Conservation (phyloP, 2,113 vertebrate genomes). For the Eolophus roseicapilla region DNA sequence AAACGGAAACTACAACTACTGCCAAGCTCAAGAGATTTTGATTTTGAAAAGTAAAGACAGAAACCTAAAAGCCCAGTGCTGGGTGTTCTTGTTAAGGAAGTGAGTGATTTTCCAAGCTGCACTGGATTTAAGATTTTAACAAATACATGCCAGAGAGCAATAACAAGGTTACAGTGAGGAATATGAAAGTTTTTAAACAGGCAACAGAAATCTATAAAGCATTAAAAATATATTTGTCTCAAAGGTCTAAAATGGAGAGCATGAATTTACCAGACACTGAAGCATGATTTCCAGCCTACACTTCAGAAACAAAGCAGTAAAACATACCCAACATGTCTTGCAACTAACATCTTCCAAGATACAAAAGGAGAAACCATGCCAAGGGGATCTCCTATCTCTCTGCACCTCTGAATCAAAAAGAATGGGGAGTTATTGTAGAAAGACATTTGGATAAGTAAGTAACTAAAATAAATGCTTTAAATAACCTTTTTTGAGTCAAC, state of each 20-base stretch:
- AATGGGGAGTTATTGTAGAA: not conserved
- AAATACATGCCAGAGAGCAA: not conserved
- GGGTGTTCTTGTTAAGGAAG: not conserved
- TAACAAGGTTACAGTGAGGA: not conserved
- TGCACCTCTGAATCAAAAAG: not conserved
- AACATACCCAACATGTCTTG: not conserved
- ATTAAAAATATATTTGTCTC: not conserved
- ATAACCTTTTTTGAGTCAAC: not conserved
- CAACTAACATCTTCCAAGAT: not conserved
- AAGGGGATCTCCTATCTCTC: not conserved
- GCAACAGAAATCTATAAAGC: not conserved
- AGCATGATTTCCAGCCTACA: not conserved
- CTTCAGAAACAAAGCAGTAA: not conserved
- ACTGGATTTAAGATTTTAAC: not conserved
- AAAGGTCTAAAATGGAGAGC: not conserved
- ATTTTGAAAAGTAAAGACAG: not conserved
- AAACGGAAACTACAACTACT: not conserved
- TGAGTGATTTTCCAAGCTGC: not conserved
- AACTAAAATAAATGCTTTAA: not conserved
- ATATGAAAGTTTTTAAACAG: not conserved
- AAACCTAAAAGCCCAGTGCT: not conserved
- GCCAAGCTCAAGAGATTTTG: not conserved
- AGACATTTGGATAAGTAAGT: not conserved
- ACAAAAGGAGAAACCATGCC: not conserved
- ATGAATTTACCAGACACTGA: not conserved